Evolutionary conservation across 2,113 vertebrate species (phyloP), one percentile per base, ranked within the genome.

Genomic region (Pollachius pollachius): DNA sequence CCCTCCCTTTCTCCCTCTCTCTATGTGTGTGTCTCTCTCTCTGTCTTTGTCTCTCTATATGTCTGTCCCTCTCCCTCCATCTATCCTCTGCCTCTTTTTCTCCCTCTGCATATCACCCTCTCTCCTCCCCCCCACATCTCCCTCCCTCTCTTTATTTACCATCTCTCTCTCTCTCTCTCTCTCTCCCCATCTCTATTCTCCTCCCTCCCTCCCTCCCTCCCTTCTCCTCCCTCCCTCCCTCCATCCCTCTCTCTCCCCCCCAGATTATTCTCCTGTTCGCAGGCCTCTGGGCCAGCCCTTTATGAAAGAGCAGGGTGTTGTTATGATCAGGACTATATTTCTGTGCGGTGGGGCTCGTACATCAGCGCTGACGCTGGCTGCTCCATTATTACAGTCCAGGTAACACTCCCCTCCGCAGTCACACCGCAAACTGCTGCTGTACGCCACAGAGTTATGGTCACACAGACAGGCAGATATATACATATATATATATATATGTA

Each of bases 321-420:
- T 89, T 87, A 34, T 7, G 30, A 85, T 78, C 80, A 78, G 72
- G 64, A 85, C 84, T 86, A 81, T 78, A 76, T 84, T 83, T 77
- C 76, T 73, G 75, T 68, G 72, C 70, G 69, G 80, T 2, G 79
- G 69, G 74, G 62, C 62, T 79, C 71, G 64, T 92, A 81, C 68
- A 80, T 92, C 89, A 89, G 81, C 67, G 70, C 71, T 69, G 80
- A 69, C 78, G 74, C 72, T 75, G 78, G 85, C 76, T 76, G 80
- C 79, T 73, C 86, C 81, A 88, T 89, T 89, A 90, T 87, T 87
- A 89, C 81, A 80, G 65, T 75, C 83, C 86, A 90, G 88, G 90
- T 91, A 89, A 89, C 59, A 58, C 77, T 74, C 71, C 78, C 86
- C 85, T 91, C 85, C 76, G 71, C 67, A 74, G 76, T 78, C 84